Evolutionary conservation across 2,888 invertebrate genomes (phyloP).

Genomic region (Galerucella pusilla): DNA sequence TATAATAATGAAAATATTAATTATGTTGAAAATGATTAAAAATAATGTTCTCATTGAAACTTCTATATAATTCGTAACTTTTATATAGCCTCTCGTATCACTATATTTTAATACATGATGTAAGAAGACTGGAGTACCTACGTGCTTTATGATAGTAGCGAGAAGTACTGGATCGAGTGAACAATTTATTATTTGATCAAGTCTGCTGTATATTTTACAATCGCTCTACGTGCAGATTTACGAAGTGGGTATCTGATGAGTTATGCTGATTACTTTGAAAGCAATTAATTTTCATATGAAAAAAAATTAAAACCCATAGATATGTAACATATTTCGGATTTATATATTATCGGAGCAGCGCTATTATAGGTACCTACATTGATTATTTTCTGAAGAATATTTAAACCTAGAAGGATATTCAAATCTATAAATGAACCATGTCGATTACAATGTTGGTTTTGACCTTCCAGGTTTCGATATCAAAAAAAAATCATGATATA

Average conservation of each 20-base stretch:
- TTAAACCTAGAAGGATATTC: no score
- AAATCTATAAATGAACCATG: no score
- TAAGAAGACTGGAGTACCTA: slow-evolving; percentile 8
- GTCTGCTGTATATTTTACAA: slow-evolving; percentile 3
- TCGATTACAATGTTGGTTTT: no score
- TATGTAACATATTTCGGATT: no score
- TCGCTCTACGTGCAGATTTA: neutral
- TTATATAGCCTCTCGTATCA: neutral
- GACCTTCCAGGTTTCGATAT: no score
- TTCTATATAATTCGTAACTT: neutral
- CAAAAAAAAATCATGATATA: no score
- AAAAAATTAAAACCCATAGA: neutral
- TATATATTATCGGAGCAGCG: no score
- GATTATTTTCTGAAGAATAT: no score
- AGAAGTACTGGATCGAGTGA: slow-evolving; percentile 7
- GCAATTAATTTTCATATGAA: slow-evolving; percentile 5
- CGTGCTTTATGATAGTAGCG: slow-evolving; percentile 1
- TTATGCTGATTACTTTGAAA: slow-evolving; percentile 17
- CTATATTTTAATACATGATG: neutral
- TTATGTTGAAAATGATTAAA: no score
- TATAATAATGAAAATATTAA: no score
- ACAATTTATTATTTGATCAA: slow-evolving; percentile 13
- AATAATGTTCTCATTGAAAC: no score
- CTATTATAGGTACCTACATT: no score
- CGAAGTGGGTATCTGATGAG: slow-evolving; percentile 1